Conservation (phyloP, 2,113 vertebrate species). For the Abramis brama region DNA sequence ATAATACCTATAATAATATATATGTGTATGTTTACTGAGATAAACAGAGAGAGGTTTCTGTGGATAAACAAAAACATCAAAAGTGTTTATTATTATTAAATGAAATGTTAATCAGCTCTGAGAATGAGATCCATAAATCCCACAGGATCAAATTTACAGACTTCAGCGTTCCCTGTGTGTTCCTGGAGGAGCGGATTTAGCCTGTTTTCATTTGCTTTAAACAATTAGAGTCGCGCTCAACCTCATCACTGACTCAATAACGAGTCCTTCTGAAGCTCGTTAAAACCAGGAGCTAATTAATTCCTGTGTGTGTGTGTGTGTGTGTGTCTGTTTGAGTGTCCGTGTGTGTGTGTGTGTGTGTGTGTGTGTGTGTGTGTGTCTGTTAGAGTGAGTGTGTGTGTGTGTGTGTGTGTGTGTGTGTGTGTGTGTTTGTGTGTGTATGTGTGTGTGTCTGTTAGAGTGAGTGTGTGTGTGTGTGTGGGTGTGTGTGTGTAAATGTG, state of each 20-base stretch:
- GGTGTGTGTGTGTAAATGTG: background rate
- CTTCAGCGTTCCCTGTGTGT: background rate
- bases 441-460: too few relatives aligned
- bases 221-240: slow-evolving; percentile 60
- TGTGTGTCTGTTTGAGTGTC: too few relatives aligned
- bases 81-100: slow-evolving; percentile 16
- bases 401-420: background rate
- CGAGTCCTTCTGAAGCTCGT: slow-evolving; percentile 68
- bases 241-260: slow-evolving; percentile 63
- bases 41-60: background rate
- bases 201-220: slow-evolving; percentile 62
- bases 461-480: background rate
- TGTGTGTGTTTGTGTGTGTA: background rate
- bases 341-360: background rate
- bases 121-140: slow-evolving; percentile 46
- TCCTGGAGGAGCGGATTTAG: slow-evolving; percentile 37
- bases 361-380: background rate
- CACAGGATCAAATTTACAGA: slow-evolving; percentile 50
- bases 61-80: background rate
- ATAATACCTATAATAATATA: too few relatives aligned
- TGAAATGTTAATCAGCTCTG: slow-evolving; percentile 13
- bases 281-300: slow-evolving; percentile 70
- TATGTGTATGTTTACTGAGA: background rate
- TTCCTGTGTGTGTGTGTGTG: slow-evolving; percentile 27
- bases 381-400: background rate